phyloP scores from a whole-genome alignment of 1,140 invertebrate genomes.

The Probaryconus sp. region DNA sequence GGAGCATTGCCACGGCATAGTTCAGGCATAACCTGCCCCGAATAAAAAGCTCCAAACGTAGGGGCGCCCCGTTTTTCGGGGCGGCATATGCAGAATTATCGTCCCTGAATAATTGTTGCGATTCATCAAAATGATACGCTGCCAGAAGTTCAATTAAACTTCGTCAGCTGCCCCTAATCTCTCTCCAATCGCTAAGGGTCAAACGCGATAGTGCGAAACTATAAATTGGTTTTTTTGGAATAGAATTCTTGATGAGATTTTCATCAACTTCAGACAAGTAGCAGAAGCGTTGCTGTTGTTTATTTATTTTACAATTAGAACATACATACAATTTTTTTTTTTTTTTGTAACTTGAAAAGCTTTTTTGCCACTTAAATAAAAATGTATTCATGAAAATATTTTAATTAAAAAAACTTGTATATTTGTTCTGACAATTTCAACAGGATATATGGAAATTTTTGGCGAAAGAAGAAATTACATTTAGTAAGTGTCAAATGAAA shows the following conservation, averaged over 20 bases:
- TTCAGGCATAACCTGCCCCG: constrained; percentile 37
- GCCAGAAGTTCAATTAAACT: constrained; percentile 61
- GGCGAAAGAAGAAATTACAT: background rate
- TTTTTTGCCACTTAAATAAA: too few relatives aligned
- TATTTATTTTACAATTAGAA: too few relatives aligned
- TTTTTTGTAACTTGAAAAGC: too few relatives aligned
- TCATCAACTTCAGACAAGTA: background rate
- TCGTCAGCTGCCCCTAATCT: constrained; percentile 59
- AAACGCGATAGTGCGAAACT: constrained; percentile 29
- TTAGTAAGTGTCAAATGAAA: constrained; percentile 24
- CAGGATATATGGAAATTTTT: too few relatives aligned
- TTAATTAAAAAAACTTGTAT: too few relatives aligned
- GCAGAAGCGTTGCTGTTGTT: constrained; percentile 3
- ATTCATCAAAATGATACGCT: constrained; percentile 71
- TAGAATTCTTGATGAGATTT: constrained; percentile 25
- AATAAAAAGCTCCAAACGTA: constrained; percentile 58
- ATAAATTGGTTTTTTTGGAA: constrained; percentile 30
- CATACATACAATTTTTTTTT: too few relatives aligned
- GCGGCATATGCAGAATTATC: constrained; percentile 66
- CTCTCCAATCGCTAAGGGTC: constrained; percentile 36
- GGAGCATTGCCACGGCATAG: constrained; percentile 50
- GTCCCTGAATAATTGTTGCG: constrained; percentile 68
- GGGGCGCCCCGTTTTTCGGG: constrained; percentile 49
- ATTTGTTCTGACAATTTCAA: too few relatives aligned
- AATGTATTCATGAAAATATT: too few relatives aligned